phyloP scores from a whole-genome alignment of 2,113 vertebrate genomes.

The Microcebus ravelobensis region DNA sequence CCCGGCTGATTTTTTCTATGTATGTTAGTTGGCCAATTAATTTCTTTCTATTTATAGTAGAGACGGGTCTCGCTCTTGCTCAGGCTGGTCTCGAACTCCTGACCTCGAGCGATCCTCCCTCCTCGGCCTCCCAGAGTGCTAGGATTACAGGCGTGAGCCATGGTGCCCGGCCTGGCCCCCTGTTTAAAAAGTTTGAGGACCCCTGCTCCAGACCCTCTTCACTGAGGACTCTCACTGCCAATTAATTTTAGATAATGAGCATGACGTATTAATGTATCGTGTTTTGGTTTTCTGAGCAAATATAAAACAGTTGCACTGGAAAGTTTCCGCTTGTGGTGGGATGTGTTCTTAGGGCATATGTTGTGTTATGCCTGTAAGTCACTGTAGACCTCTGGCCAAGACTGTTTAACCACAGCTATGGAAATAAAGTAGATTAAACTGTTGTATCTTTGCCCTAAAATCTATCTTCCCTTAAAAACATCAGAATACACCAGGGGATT shows the following conservation, averaged over 20 bases:
- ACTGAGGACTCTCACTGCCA: neutral
- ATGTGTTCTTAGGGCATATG: neutral
- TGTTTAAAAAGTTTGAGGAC: no score
- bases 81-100: no score
- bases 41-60: no score
- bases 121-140: no score
- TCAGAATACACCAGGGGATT: neutral
- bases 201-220: neutral
- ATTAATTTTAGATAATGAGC: neutral
- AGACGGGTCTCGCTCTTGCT: no score
- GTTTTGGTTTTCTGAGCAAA: neutral
- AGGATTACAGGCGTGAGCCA: no score
- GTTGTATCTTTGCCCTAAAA: neutral
- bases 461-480: neutral
- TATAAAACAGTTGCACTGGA: neutral
- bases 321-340: neutral
- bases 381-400: neutral
- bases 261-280: neutral
- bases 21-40: no score
- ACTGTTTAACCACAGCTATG: neutral
- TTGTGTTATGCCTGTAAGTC: neutral
- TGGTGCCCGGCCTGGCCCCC: no score
- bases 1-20: no score
- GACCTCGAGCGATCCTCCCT: no score
- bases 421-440: neutral